phyloP scores from a whole-genome alignment of 2,797 vertebrate genomes.

The Eleutherodactylus coqui region DNA sequence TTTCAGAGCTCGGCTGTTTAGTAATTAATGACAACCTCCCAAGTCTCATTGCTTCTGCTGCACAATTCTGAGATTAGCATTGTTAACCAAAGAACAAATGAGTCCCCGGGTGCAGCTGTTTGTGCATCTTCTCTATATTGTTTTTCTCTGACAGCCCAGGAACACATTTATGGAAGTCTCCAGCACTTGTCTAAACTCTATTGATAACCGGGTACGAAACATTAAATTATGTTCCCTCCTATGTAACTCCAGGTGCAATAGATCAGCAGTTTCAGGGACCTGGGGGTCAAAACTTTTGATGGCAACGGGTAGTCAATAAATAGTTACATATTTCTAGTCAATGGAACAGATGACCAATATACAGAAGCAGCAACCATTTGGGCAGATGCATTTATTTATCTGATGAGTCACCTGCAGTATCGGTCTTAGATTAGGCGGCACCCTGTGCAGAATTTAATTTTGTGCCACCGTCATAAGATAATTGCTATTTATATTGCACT shows the following conservation, averaged over 20 bases:
- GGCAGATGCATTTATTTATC: no score
- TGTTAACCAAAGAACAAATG: constrained; percentile 52
- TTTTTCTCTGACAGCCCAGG: constrained; percentile 28
- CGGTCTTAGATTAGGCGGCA: no score
- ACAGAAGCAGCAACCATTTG: no score
- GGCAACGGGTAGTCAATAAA: background rate
- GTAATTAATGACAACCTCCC: constrained; percentile 51
- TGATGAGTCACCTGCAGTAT: no score
- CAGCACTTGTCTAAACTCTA: background rate
- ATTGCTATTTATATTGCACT: no score
- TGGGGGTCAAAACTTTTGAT: no score
- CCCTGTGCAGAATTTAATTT: no score
- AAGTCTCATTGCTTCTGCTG: constrained; percentile 48
- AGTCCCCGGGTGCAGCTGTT: constrained; percentile 41
- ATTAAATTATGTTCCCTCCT: background rate
- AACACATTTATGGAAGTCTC: background rate
- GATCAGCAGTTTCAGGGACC: no score
- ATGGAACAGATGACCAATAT: no score
- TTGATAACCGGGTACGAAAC: background rate
- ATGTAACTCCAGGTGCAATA: background rate
- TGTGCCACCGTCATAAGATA: no score
- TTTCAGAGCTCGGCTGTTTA: constrained; percentile 17
- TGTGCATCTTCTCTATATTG: constrained; percentile 34
- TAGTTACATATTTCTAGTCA: background rate
- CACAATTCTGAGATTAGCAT: constrained; percentile 52